A percentile compares a stretch with the other conserved stretches of the same genome.
phyloP scores from a whole-genome alignment of 1,140 invertebrate genomes.

The Bombus pyrosoma region DNA sequence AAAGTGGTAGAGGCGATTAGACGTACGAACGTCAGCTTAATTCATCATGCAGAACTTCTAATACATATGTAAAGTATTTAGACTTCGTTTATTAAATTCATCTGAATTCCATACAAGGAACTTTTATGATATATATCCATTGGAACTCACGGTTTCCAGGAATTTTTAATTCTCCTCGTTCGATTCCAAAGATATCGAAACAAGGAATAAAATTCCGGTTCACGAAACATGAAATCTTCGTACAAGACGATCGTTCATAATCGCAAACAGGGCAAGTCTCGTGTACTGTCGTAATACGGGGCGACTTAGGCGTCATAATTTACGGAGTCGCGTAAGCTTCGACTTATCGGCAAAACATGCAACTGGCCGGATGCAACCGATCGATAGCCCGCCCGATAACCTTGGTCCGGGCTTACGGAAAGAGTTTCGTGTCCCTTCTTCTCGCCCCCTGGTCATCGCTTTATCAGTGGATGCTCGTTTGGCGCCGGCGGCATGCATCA shows the following conservation, averaged over 20 bases:
- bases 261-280: too few relatives aligned
- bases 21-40: too few relatives aligned
- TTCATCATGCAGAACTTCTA: too few relatives aligned
- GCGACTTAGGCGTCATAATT: constrained; percentile 12
- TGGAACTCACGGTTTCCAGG: too few relatives aligned
- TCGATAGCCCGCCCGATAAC: constrained; percentile 58
- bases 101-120: too few relatives aligned
- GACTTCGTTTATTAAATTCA: too few relatives aligned
- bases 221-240: neutral
- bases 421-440: constrained; percentile 63
- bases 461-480: constrained; percentile 73
- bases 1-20: too few relatives aligned
- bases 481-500: constrained; percentile 71
- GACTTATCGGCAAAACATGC: constrained; percentile 53
- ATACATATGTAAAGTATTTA: too few relatives aligned
- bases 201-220: too few relatives aligned
- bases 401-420: constrained; percentile 54
- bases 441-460: constrained; percentile 68
- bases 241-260: neutral
- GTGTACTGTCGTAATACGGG: neutral
- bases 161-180: too few relatives aligned
- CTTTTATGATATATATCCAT: too few relatives aligned
- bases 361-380: constrained; percentile 48
- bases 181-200: too few relatives aligned
- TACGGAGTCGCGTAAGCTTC: neutral